Conservation (phyloP, 2,113 vertebrate species). For the Procavia capensis region DNA sequence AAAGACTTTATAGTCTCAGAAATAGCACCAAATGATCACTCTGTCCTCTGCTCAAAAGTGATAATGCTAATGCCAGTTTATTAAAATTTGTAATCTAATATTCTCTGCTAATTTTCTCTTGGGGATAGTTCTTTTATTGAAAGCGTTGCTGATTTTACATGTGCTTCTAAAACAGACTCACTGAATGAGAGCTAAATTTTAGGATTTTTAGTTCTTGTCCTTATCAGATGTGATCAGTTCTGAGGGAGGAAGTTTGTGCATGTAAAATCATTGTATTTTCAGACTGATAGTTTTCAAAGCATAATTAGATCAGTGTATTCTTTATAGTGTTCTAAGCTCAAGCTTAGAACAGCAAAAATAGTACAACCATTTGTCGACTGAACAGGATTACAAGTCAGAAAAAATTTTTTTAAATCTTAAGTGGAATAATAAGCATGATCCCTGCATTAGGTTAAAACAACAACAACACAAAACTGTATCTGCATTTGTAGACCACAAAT, state of each 20-base stretch:
- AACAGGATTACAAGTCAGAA: conserved; percentile 41
- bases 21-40: conserved; percentile 36
- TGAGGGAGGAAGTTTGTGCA: conserved; percentile 54
- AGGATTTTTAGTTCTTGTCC: conserved; percentile 53
- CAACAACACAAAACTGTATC: neutral
- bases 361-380: conserved; percentile 23
- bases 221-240: conserved; percentile 62
- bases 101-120: conserved; percentile 72
- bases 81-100: conserved; percentile 74
- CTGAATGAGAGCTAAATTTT: conserved; percentile 55
- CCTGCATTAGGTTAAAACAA: conserved; percentile 55
- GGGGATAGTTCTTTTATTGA: conserved; percentile 54
- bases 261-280: conserved; percentile 53
- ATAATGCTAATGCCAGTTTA: conserved; percentile 70
- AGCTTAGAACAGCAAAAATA: conserved; percentile 37
- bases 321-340: conserved; percentile 11
- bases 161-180: conserved; percentile 52
- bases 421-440: neutral
- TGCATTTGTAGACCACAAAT: neutral
- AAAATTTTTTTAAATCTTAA: conserved; percentile 41
- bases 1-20: conserved; percentile 54
- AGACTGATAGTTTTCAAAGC: conserved; percentile 54
- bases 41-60: conserved; percentile 55
- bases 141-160: conserved; percentile 63
- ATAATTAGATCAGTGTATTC: conserved; percentile 63